These are phyloP conservation scores for Acleris emargana DNA, from an alignment of 2,888 invertebrate species.

Conservation along the genomic window DNA sequence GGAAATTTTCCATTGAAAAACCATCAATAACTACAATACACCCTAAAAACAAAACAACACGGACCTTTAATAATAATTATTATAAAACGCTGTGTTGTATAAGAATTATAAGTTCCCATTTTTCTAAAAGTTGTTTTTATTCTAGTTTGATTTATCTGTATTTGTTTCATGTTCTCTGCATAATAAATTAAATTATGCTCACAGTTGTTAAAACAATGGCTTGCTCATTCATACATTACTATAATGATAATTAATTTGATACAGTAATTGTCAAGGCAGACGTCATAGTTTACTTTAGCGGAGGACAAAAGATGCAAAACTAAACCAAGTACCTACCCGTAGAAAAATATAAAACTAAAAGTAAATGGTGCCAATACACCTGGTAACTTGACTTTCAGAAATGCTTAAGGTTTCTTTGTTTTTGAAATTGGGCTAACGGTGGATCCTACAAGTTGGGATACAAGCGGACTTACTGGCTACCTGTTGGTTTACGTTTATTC, in stretches of 20 bases:
- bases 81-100: too few relatives aligned
- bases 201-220: constrained; percentile 25
- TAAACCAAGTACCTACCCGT: background rate
- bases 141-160: constrained; percentile 3
- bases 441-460: background rate
- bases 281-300: constrained; percentile 8
- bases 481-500: background rate
- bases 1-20: too few relatives aligned
- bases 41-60: too few relatives aligned
- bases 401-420: constrained; percentile 11
- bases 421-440: constrained; percentile 23
- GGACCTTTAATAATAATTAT: too few relatives aligned
- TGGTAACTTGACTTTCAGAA: constrained; percentile 22
- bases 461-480: background rate
- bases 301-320: constrained; percentile 17
- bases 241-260: constrained; percentile 32
- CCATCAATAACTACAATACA: too few relatives aligned
- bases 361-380: constrained; percentile 6
- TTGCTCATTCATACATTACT: constrained; percentile 19
- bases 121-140: background rate
- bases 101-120: background rate
- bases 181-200: constrained; percentile 15
- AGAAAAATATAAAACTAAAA: constrained; percentile 4
- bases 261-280: constrained; percentile 18
- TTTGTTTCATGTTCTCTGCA: constrained; percentile 1